phyloP scores from a whole-genome alignment of 2,113 vertebrate genomes.

The Calcarius ornatus region DNA sequence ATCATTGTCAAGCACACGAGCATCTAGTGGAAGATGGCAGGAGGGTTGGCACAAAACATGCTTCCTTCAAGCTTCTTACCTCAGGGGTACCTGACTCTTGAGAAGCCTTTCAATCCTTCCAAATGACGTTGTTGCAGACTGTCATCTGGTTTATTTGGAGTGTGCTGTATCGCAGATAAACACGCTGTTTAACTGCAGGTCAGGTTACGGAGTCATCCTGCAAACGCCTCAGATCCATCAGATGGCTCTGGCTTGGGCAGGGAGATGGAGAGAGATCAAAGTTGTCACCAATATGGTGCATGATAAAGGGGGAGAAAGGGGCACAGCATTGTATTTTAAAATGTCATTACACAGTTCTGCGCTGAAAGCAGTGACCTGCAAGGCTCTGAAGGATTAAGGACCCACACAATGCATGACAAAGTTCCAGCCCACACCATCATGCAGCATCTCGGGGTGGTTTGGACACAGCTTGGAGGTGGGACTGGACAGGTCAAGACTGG shows the following conservation, averaged over 20 bases:
- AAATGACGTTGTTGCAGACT: constrained; percentile 46
- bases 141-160: constrained; percentile 66
- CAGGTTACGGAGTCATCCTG: constrained; percentile 45
- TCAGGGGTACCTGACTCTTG: constrained; percentile 69
- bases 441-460: not conserved
- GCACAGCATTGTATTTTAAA: not conserved
- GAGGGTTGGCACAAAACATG: constrained; percentile 67
- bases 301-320: not conserved
- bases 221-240: constrained; percentile 48
- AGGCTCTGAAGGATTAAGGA: not conserved
- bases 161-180: constrained; percentile 51
- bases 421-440: not conserved
- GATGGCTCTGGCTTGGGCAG: constrained; percentile 38
- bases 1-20: constrained; percentile 59
- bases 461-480: not conserved
- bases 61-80: constrained; percentile 71
- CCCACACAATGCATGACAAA: not conserved
- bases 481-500: not conserved
- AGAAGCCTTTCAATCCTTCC: constrained; percentile 69
- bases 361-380: constrained; percentile 39
- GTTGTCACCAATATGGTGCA: constrained; percentile 25
- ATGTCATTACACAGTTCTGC: constrained; percentile 6
- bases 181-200: constrained; percentile 65
- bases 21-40: constrained; percentile 59
- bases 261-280: constrained; percentile 54